These are phyloP conservation scores for Sialis fuliginosa DNA, from an alignment of 2,888 invertebrate genomes.

Conservation along the genomic window DNA sequence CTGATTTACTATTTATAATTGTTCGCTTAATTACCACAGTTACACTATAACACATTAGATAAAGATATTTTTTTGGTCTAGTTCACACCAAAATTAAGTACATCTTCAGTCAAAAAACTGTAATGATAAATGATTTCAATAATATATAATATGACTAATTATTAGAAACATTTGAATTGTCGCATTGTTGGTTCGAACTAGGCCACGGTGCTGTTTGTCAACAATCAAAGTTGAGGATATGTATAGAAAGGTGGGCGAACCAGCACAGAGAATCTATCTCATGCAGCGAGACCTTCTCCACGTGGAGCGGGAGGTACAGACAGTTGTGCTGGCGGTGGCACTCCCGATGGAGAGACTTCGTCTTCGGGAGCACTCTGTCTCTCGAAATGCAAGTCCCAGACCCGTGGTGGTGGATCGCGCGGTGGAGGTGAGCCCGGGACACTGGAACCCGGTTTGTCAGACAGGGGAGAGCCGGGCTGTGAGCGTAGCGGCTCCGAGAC, in stretches of 20 bases:
- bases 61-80: neutral
- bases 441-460: conserved; percentile 27
- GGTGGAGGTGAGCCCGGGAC: conserved; percentile 17
- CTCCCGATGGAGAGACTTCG: conserved; percentile 19
- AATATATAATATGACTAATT: neutral
- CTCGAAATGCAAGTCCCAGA: conserved; percentile 39
- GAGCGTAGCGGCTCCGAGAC: conserved; percentile 28
- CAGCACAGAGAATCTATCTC: conserved; percentile 17
- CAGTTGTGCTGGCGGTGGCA: conserved; percentile 28
- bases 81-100: neutral
- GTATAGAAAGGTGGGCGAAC: conserved; percentile 6
- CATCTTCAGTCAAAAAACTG: no score
- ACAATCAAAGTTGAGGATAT: conserved; percentile 8
- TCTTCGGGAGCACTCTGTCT: conserved; percentile 27
- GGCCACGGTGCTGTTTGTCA: neutral
- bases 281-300: conserved; percentile 59
- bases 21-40: conserved; percentile 2
- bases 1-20: neutral
- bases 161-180: conserved; percentile 1
- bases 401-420: conserved; percentile 19
- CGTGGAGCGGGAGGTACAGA: conserved; percentile 42
- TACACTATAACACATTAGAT: conserved; percentile 1
- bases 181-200: conserved; percentile 1
- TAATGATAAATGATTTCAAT: neutral
- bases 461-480: conserved; percentile 30